Conservation (phyloP, 2,888 invertebrate species). For the Stegana nigrithorax region DNA sequence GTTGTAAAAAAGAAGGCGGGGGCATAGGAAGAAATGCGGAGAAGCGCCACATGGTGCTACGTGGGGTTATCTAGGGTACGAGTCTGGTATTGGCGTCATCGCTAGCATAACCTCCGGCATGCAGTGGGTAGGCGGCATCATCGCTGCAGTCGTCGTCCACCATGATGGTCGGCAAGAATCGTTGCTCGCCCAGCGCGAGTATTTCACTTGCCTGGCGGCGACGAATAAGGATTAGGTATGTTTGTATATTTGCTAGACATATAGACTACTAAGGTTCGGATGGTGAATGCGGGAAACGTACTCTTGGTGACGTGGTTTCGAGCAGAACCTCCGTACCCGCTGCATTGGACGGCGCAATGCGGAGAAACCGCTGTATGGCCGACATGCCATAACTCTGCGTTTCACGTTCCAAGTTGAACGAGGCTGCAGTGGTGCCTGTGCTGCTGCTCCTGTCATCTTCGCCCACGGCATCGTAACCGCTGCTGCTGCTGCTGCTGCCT, state of each 20-base stretch:
- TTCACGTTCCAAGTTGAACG: slow-evolving; percentile 25
- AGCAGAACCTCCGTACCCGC: slow-evolving; percentile 53
- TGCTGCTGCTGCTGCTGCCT: slow-evolving; percentile 32
- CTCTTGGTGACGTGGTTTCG: slow-evolving; percentile 49
- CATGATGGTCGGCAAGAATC: slow-evolving; percentile 35
- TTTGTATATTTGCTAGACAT: neutral
- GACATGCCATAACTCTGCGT: slow-evolving; percentile 41
- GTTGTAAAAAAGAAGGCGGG: too few species aligned
- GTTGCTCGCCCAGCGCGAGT: slow-evolving; percentile 39
- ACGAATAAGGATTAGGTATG: neutral
- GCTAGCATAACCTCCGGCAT: slow-evolving; percentile 48
- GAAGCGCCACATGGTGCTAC: too few species aligned
- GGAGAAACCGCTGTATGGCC: slow-evolving; percentile 51
- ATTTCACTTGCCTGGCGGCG: slow-evolving; percentile 41
- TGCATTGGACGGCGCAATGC: slow-evolving; percentile 35
- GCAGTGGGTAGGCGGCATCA: slow-evolving; percentile 45
- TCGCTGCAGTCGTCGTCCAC: slow-evolving; percentile 46
- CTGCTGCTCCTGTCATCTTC: too few species aligned
- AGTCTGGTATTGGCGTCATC: slow-evolving; percentile 61
- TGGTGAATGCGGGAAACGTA: too few species aligned
- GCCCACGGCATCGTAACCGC: slow-evolving; percentile 18
- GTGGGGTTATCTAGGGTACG: slow-evolving; percentile 59
- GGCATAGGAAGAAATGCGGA: too few species aligned
- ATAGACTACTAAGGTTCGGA: neutral
- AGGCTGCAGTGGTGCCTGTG: slow-evolving; percentile 30